A percentile compares a stretch with the other conserved stretches of the same genome.
Conservation (phyloP, 2,888 invertebrate species). For the Eilema depressum region DNA sequence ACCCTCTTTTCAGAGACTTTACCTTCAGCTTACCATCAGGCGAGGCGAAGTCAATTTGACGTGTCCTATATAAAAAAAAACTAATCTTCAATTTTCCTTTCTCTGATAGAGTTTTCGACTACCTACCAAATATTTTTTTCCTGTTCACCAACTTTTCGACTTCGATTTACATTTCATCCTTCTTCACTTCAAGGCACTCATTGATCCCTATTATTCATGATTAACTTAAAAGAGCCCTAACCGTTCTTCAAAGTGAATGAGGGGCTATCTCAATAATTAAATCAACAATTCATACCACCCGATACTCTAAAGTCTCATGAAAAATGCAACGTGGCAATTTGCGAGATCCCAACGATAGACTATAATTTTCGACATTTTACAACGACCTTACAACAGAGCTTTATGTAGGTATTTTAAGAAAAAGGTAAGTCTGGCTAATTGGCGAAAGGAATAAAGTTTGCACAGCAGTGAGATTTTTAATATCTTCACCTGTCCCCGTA, state of each 20-base stretch:
- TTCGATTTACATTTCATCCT: neutral
- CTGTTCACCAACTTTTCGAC: neutral
- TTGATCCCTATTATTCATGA: conserved; percentile 38
- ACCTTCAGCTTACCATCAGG: too few relatives aligned
- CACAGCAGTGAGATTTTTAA: neutral
- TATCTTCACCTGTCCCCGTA: neutral
- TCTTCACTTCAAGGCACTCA: neutral
- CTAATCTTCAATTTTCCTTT: too few relatives aligned
- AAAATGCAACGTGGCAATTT: conserved; percentile 84
- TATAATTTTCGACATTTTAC: conserved; percentile 68
- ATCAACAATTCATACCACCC: conserved; percentile 79
- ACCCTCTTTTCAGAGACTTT: too few relatives aligned
- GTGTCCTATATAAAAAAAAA: too few relatives aligned
- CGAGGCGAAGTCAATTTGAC: too few relatives aligned
- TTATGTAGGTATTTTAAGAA: conserved; percentile 13
- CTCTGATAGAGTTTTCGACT: neutral
- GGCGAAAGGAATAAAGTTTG: neutral
- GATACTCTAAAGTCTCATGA: conserved; percentile 77
- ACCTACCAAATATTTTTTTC: neutral
- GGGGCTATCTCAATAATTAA: conserved; percentile 79
- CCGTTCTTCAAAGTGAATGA: conserved; percentile 48
- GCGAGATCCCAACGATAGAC: conserved; percentile 62
- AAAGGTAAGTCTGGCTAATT: conserved; percentile 3
- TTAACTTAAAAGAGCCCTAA: conserved; percentile 34
- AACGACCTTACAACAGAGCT: conserved; percentile 28